Conservation (phyloP, 1,140 invertebrate species). For the Trachelipus rathkii region DNA sequence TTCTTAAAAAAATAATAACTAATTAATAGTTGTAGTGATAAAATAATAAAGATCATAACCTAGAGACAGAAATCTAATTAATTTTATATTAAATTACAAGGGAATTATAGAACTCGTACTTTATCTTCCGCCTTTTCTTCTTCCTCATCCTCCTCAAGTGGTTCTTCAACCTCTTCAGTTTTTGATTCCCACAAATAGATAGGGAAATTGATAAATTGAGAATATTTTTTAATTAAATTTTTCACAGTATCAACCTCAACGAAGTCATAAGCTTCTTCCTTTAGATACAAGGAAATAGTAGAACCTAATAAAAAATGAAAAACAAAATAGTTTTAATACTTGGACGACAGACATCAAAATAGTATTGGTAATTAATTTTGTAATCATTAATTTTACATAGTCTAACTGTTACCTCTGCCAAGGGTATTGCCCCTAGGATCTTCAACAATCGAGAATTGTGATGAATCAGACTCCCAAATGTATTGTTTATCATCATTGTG, state of each 20-base stretch:
- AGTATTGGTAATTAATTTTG: no score
- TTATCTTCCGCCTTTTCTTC: conserved; percentile 49
- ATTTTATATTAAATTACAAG: no score
- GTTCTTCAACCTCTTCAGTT: conserved; percentile 80
- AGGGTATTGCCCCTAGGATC: conserved; percentile 92
- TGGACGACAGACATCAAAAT: no score
- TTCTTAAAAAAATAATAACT: no score
- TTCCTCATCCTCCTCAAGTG: conserved; percentile 57
- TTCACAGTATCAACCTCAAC: conserved; percentile 86
- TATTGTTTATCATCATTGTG: conserved; percentile 93
- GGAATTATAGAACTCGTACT: neutral
- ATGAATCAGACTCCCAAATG: conserved; percentile 96
- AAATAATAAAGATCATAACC: no score
- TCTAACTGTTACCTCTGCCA: conserved; percentile 79
- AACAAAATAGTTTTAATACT: no score
- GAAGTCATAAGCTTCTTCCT: conserved; percentile 95
- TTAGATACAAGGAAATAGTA: conserved; percentile 67
- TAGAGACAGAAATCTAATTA: no score
- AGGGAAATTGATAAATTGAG: conserved; percentile 99
- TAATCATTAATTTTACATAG: neutral
- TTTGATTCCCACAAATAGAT: conserved; percentile 94
- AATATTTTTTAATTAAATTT: conserved; percentile 92
- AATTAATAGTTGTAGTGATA: no score
- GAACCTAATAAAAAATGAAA: conserved; percentile 46
- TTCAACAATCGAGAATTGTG: conserved; percentile 78